These are phyloP conservation scores for Pavo muticus DNA, from an alignment of 2,113 vertebrate genomes.

Conservation along the genomic window DNA sequence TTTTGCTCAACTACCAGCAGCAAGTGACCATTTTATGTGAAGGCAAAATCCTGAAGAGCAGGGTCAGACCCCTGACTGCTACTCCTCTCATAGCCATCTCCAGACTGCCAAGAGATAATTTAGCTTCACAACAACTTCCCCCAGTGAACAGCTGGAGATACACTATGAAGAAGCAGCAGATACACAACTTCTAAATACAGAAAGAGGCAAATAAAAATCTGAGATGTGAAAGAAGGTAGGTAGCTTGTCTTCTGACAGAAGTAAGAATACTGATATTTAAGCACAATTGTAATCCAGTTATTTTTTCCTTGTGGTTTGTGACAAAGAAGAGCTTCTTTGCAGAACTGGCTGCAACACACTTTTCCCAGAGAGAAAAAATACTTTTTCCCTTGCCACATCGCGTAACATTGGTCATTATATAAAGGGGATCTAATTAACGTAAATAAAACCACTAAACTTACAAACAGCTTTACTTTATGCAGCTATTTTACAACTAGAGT, in stretches of 20 bases:
- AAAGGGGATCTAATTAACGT: neutral
- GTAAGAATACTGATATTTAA: neutral
- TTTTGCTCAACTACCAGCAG: constrained; percentile 10
- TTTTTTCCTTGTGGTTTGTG: neutral
- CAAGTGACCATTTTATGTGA: neutral
- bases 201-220: neutral
- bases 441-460: neutral
- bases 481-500: neutral
- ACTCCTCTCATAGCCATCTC: neutral
- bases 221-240: neutral
- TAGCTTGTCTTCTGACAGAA: neutral
- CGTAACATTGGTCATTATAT: neutral
- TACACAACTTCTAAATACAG: neutral
- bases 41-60: constrained; percentile 34
- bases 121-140: constrained; percentile 13
- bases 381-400: neutral
- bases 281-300: neutral
- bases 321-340: neutral
- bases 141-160: neutral
- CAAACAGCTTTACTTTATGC: neutral
- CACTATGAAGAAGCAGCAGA: neutral
- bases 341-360: neutral
- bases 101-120: constrained; percentile 55
- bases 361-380: neutral
- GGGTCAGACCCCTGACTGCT: constrained; percentile 12